phyloP scores from a whole-genome alignment of 2,888 invertebrate species.

The Parochlus steinenii region DNA sequence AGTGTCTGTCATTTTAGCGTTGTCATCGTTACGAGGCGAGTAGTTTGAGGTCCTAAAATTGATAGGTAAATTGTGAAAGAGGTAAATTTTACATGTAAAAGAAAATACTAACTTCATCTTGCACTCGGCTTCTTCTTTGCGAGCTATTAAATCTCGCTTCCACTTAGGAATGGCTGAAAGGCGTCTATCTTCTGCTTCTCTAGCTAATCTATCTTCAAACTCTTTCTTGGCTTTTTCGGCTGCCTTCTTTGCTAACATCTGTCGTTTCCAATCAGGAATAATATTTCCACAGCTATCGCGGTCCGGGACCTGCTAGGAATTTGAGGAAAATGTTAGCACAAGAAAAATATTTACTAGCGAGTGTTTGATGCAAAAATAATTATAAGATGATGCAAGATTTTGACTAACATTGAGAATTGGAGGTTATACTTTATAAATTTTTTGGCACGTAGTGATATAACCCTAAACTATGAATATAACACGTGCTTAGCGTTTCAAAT shows the following conservation, averaged over 20 bases:
- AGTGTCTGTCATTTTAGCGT: slow-evolving; percentile 46
- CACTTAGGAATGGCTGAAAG: slow-evolving; percentile 81
- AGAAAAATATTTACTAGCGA: no score
- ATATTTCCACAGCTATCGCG: slow-evolving; percentile 73
- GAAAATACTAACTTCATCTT: slow-evolving; percentile 47
- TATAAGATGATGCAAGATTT: no score
- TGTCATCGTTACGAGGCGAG: slow-evolving; percentile 31
- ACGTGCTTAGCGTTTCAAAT: no score
- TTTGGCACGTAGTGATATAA: no score
- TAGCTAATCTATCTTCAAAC: slow-evolving; percentile 67
- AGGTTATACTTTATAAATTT: no score
- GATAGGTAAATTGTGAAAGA: neutral
- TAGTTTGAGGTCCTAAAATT: slow-evolving; percentile 10
- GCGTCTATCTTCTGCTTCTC: slow-evolving; percentile 69
- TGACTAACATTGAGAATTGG: no score
- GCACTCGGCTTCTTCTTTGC: slow-evolving; percentile 61
- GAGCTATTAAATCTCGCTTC: slow-evolving; percentile 77
- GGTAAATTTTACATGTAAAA: slow-evolving; percentile 6
- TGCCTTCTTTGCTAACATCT: slow-evolving; percentile 87
- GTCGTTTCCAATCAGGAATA: slow-evolving; percentile 89
- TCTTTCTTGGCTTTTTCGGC: slow-evolving; percentile 87
- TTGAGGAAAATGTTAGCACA: no score
- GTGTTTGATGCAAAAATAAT: no score
- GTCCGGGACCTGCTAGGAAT: slow-evolving; percentile 62
- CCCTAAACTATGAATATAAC: no score